A percentile compares a stretch with the other conserved stretches of the same genome.
Evolutionary conservation across 2,797 vertebrate genomes (phyloP).

Genomic region (Pipistrellus nathusii): DNA sequence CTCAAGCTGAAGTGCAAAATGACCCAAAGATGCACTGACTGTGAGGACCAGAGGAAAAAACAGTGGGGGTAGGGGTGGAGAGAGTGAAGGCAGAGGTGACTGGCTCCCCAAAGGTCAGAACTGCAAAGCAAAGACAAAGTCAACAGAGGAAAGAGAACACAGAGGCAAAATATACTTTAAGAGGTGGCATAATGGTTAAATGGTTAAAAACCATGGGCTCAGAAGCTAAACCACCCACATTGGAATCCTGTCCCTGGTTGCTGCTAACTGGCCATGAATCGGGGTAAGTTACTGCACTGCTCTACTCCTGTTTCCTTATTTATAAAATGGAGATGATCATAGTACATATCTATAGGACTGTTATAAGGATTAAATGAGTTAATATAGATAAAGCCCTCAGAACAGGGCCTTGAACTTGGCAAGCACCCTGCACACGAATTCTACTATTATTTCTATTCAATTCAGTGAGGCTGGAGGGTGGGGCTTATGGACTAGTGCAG

Average conservation of each 20-base stretch:
- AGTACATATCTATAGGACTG: neutral
- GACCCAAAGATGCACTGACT: neutral
- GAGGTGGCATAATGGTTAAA: neutral
- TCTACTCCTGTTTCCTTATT: neutral
- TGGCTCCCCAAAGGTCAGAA: neutral
- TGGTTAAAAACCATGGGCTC: neutral
- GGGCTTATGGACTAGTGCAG: neutral
- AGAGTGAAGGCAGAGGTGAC: neutral
- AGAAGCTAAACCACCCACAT: neutral
- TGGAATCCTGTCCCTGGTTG: neutral
- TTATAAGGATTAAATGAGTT: neutral
- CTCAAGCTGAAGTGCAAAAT: neutral
- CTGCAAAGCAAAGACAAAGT: neutral
- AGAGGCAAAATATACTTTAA: constrained; percentile 7
- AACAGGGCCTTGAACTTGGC: neutral
- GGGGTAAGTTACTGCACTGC: neutral
- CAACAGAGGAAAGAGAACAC: neutral
- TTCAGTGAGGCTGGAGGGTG: neutral
- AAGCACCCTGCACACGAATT: neutral
- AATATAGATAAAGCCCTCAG: neutral
- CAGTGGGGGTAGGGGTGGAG: rapidly evolving
- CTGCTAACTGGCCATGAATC: neutral
- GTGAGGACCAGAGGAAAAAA: neutral
- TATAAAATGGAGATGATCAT: neutral
- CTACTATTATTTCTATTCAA: neutral